A percentile compares a stretch with the other conserved stretches of the same genome.
Conservation (phyloP, 1,140 invertebrate genomes). For the Neuroterus valhalla region DNA sequence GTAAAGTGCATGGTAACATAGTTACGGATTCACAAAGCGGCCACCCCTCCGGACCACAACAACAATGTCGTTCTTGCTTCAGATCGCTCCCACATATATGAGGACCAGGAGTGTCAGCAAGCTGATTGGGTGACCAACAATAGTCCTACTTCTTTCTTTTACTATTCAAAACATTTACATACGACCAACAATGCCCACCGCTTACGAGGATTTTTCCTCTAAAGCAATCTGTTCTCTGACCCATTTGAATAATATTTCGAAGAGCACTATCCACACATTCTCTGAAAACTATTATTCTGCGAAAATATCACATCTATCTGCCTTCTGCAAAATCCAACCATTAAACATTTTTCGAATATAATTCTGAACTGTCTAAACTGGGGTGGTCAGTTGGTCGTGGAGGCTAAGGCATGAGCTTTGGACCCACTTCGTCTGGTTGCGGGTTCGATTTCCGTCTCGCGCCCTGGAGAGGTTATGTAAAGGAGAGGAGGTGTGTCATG, state of each 20-base stretch:
- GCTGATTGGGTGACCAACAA: conserved; percentile 28
- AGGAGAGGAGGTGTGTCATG: too few relatives aligned
- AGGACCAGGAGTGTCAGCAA: conserved; percentile 8
- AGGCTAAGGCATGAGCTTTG: too few relatives aligned
- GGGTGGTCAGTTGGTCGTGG: too few relatives aligned
- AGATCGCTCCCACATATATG: conserved; percentile 18
- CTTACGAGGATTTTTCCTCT: conserved; percentile 12
- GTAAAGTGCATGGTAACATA: conserved; percentile 73
- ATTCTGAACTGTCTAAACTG: too few relatives aligned
- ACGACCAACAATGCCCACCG: conserved; percentile 22
- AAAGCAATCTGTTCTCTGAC: conserved; percentile 18
- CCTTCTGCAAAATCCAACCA: conserved; percentile 1
- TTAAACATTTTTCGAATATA: too few relatives aligned
- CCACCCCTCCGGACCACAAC: conserved; percentile 53
- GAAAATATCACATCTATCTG: too few relatives aligned
- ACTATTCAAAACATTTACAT: conserved; percentile 19
- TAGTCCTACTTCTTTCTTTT: conserved; percentile 20
- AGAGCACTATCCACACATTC: neutral
- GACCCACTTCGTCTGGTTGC: too few relatives aligned
- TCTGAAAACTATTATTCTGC: neutral
- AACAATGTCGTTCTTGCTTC: conserved; percentile 44
- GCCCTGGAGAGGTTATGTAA: too few relatives aligned
- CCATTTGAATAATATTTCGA: conserved; percentile 13
- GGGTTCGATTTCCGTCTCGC: too few relatives aligned
- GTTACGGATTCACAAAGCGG: conserved; percentile 70